A percentile compares a stretch with the other conserved stretches of the same genome.
Conservation (phyloP, 2,888 invertebrate species). For the Lepidonotus clava region DNA sequence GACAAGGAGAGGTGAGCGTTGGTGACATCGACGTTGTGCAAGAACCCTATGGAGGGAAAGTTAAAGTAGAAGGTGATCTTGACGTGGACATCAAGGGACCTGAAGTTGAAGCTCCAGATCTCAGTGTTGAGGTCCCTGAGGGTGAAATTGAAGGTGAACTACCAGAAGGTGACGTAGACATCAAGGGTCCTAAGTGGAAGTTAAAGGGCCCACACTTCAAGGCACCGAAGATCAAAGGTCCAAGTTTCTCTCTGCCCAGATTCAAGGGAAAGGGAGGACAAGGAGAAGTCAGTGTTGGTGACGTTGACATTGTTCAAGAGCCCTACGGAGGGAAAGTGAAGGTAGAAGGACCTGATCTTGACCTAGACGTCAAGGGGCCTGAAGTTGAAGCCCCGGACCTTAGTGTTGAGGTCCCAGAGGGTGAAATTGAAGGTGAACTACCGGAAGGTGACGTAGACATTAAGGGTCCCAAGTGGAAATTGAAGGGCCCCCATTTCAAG, state of each 20-base stretch:
- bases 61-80: neutral
- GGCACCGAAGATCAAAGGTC: neutral
- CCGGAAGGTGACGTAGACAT: neutral
- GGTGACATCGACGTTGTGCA: constrained; percentile 1
- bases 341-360: neutral
- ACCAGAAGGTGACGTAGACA: neutral
- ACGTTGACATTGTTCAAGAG: neutral
- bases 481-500: neutral
- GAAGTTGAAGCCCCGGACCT: neutral
- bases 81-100: constrained; percentile 2
- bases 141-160: constrained; percentile 33
- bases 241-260: constrained; percentile 5
- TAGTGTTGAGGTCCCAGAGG: neutral
- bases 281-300: neutral
- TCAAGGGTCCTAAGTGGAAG: neutral
- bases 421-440: neutral
- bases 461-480: neutral
- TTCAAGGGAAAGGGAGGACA: neutral
- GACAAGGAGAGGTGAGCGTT: constrained; percentile 7
- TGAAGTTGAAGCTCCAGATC: neutral
- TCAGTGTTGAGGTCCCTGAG: neutral
- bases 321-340: neutral
- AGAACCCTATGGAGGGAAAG: neutral
- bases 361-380: too few species aligned
- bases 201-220: neutral